Evolutionary conservation across 2,888 invertebrate genomes (phyloP).

Genomic region (Lasiommata megera): DNA sequence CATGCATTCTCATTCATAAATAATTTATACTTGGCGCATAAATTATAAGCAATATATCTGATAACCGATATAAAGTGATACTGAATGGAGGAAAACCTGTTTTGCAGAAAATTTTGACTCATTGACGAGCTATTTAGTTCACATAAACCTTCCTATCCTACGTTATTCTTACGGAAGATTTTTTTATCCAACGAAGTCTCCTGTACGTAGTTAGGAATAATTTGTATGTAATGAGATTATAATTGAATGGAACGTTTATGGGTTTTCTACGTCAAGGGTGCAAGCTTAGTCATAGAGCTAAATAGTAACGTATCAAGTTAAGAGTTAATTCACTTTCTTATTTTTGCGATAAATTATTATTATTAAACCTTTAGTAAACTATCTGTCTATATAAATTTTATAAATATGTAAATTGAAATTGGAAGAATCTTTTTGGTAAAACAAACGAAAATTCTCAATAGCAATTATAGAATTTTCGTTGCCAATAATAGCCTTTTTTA

Average conservation of each 20-base stretch:
- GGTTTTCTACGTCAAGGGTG: not conserved
- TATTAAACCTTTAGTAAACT: too few species aligned
- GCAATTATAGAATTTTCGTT: too few species aligned
- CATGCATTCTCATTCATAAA: constrained; percentile 15
- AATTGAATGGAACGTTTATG: not conserved
- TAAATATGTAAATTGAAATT: too few species aligned
- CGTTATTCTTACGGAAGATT: not conserved
- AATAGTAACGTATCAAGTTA: too few species aligned
- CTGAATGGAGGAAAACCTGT: constrained; percentile 2
- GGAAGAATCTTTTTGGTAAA: too few species aligned
- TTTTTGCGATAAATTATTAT: too few species aligned
- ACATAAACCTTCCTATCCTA: constrained; percentile 1
- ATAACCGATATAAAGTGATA: constrained; percentile 2
- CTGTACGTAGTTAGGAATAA: not conserved
- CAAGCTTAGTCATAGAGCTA: not conserved
- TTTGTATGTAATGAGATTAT: not conserved
- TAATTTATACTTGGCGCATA: constrained; percentile 21
- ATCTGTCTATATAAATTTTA: too few species aligned
- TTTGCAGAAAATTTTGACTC: constrained; percentile 8
- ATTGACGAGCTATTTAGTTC: not conserved
- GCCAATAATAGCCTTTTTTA: too few species aligned
- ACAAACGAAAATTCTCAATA: too few species aligned
- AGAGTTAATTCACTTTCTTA: not conserved
- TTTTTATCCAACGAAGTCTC: not conserved
- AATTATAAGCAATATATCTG: constrained; percentile 21